Evolutionary conservation across 2,113 vertebrate genomes (phyloP).

Genomic region (Strix uralensis): DNA sequence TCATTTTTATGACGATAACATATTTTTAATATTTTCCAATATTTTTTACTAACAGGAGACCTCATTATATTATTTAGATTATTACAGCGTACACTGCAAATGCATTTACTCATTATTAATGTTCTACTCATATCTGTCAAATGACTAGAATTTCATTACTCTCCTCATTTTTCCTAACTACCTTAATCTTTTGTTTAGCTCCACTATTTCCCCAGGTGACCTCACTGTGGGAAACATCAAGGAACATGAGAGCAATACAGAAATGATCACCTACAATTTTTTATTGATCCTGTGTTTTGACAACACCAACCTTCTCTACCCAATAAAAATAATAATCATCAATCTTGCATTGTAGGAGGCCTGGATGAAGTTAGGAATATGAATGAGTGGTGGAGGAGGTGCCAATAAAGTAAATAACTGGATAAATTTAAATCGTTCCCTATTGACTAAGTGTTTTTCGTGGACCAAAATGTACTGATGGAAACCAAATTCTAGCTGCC

Average conservation of each 20-base stretch:
- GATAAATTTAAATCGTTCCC: not conserved
- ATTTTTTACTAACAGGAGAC: constrained; percentile 3
- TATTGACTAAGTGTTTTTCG: not conserved
- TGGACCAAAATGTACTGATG: not conserved
- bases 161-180: constrained; percentile 17
- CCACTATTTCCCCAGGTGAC: constrained; percentile 6
- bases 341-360: not conserved
- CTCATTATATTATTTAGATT: constrained; percentile 38
- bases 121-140: constrained; percentile 29
- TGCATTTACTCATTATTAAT: constrained; percentile 40
- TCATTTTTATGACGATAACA: not conserved
- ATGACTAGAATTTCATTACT: constrained; percentile 37
- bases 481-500: not conserved
- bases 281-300: not conserved
- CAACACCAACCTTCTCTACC: not conserved
- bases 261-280: not conserved
- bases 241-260: not conserved
- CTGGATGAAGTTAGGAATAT: not conserved
- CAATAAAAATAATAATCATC: not conserved
- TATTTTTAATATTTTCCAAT: not conserved
- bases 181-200: constrained; percentile 29
- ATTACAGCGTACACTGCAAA: not conserved
- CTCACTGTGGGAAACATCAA: not conserved
- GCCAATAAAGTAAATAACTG: not conserved
- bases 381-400: not conserved